These are phyloP conservation scores for Aporophyla nigra DNA, from an alignment of 2,888 invertebrate species.

Conservation along the genomic window DNA sequence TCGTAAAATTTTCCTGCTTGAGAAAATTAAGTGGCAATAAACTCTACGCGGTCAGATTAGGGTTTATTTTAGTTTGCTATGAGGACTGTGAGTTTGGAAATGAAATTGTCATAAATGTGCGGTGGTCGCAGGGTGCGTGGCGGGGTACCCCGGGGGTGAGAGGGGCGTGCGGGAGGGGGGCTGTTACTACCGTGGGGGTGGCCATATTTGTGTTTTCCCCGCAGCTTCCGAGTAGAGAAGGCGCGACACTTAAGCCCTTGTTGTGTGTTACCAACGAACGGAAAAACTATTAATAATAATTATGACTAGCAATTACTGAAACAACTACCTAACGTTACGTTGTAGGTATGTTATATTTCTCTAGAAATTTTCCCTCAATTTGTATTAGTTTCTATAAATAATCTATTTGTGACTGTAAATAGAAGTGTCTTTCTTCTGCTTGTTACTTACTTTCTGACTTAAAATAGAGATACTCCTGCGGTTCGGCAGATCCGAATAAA, in stretches of 20 bases:
- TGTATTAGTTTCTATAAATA: background rate
- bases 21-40: constrained; percentile 83
- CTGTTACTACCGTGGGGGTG: constrained; percentile 62
- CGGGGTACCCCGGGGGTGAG: constrained; percentile 47
- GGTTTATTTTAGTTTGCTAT: constrained; percentile 84
- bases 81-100: constrained; percentile 82
- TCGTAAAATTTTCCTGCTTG: constrained; percentile 73
- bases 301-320: constrained; percentile 73
- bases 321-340: constrained; percentile 32
- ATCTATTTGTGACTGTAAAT: background rate
- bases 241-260: constrained; percentile 81
- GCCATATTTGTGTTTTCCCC: constrained; percentile 85
- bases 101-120: constrained; percentile 90
- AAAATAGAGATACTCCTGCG: background rate
- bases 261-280: constrained; percentile 80
- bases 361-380: background rate
- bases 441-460: background rate
- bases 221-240: constrained; percentile 81
- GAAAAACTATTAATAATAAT: constrained; percentile 87
- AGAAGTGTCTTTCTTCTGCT: background rate
- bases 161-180: constrained; percentile 6
- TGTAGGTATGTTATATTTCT: background rate
- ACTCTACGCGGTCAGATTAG: constrained; percentile 82
- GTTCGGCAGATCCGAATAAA: background rate
- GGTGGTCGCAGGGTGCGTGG: constrained; percentile 60